These are phyloP conservation scores for Zaprionus nigranus DNA, from an alignment of 1,140 invertebrate genomes.

Conservation along the genomic window DNA sequence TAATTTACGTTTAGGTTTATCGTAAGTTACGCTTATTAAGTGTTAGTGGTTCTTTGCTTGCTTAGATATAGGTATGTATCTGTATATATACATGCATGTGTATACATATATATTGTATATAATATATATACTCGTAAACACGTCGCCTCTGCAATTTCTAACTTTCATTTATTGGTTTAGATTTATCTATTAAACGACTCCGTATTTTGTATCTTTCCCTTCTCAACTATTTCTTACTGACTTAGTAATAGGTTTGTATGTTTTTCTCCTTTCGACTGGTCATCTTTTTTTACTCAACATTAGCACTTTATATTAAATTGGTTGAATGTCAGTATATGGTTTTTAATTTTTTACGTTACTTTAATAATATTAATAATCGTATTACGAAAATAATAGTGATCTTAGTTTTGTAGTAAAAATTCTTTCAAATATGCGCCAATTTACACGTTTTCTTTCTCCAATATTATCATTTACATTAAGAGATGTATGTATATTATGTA, in stretches of 20 bases:
- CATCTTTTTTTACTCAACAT: slow-evolving; percentile 23
- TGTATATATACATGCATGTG: slow-evolving; percentile 58
- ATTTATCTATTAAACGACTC: slow-evolving; percentile 77
- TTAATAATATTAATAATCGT: slow-evolving; percentile 70
- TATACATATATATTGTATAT: slow-evolving; percentile 62
- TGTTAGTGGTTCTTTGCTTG: slow-evolving; percentile 82
- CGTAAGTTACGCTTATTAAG: slow-evolving; percentile 79
- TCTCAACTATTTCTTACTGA: slow-evolving; percentile 21
- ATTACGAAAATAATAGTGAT: slow-evolving; percentile 78
- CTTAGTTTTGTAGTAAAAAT: slow-evolving; percentile 69
- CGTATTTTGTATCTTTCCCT: slow-evolving; percentile 17
- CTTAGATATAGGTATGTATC: slow-evolving; percentile 67
- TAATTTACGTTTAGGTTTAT: slow-evolving; percentile 66
- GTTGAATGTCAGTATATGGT: slow-evolving; percentile 20
- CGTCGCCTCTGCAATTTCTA: slow-evolving; percentile 65
- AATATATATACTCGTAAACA: slow-evolving; percentile 73
- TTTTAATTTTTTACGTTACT: slow-evolving; percentile 15
- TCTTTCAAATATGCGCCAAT: slow-evolving; percentile 71
- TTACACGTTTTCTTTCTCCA: slow-evolving; percentile 63
- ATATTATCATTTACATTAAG: slow-evolving; percentile 56
- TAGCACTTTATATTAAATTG: slow-evolving; percentile 55
- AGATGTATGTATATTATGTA: slow-evolving; percentile 34
- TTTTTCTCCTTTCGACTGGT: slow-evolving; percentile 11
- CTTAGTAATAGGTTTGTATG: slow-evolving; percentile 52
- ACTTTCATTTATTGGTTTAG: slow-evolving; percentile 67